Base-by-base conservation (phyloP, 2,113 vertebrate species). In the Triplophysa dalaica region DNA sequence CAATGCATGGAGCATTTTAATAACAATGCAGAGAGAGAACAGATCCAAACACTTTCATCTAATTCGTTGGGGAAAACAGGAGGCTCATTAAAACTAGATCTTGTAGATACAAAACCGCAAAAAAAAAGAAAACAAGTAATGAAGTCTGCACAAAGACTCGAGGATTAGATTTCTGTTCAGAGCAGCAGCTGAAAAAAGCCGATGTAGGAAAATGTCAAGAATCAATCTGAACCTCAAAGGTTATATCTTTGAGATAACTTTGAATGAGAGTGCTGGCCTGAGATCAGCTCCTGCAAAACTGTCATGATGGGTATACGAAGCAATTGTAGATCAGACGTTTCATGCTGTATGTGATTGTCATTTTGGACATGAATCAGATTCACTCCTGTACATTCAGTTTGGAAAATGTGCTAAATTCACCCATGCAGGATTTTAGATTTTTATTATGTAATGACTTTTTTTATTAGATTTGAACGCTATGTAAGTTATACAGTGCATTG, bases 71-170 rank as follows among this genome's bases (percentile, higher is more conserved):
- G 79, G 83, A 78, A 22, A 22, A 70, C 0, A 3, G 2, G 48
- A 79, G 26, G 29, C 61, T 81, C 72, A 82, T 82, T 85, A 77
- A 8, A 72, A 12, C 58, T 4, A 75, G 21, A 75, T 77, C 33
- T 52, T 21, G 62, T 21, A 63, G 33, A 64, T 62, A 38, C 66
- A 63, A 45, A 54, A 69, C 74, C n/a, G 12, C 13, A 78, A 8
- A 52, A 69, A 13, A 26, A 78, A 12, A 9, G n/a, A 38, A 69
- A 33, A 41, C 50, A 48, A 22, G 29, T 70, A 81, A 76, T 22
- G 62, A 68, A 64, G 77, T 12, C 52, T 62, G 56, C 43, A 78
- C 54, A 67, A 43, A 64, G 48, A 65, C 69, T 52, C 26, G 4
- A 58, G 16, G 48, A 58, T 66, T 60, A 52, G 45, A 68, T 24